Evolutionary conservation across 1,140 invertebrate genomes (phyloP).

Genomic region (Oncopeltus fasciatus): DNA sequence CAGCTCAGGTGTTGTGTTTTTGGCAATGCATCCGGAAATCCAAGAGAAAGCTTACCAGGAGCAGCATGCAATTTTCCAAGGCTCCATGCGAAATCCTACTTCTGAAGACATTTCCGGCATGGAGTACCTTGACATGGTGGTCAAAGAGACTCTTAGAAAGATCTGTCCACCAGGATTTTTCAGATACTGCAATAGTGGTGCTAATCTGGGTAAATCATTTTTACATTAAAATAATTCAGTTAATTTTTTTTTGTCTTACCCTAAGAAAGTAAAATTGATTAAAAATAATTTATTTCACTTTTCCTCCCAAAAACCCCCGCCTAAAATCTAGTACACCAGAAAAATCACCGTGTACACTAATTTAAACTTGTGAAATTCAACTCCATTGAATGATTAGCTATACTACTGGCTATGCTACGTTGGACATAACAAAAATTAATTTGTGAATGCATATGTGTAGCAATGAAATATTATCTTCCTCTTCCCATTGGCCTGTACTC

Average conservation of each 20-base stretch:
- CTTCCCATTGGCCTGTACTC: too few species aligned
- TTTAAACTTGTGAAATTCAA: too few species aligned
- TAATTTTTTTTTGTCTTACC: neutral
- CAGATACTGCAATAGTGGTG: slow-evolving; percentile 4
- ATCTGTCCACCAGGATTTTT: slow-evolving; percentile 21
- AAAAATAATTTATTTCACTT: slow-evolving; percentile 15
- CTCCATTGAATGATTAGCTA: too few species aligned
- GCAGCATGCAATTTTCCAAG: neutral
- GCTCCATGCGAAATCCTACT: neutral
- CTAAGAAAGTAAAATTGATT: neutral
- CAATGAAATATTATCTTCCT: too few species aligned
- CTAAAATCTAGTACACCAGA: too few species aligned
- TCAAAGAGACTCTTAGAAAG: slow-evolving; percentile 26
- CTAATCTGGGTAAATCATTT: slow-evolving; percentile 10
- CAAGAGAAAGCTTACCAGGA: slow-evolving; percentile 19
- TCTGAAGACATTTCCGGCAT: slow-evolving; percentile 11
- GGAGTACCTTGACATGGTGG: slow-evolving; percentile 22
- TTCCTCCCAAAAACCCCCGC: too few species aligned
- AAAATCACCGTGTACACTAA: too few species aligned
- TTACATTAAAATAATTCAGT: neutral
- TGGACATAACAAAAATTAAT: too few species aligned
- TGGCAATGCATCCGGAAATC: slow-evolving; percentile 16
- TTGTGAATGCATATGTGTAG: too few species aligned
- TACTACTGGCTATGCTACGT: too few species aligned
- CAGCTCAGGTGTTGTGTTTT: neutral